Conservation (phyloP, 2,888 invertebrate species). For the Malachius bipustulatus region DNA sequence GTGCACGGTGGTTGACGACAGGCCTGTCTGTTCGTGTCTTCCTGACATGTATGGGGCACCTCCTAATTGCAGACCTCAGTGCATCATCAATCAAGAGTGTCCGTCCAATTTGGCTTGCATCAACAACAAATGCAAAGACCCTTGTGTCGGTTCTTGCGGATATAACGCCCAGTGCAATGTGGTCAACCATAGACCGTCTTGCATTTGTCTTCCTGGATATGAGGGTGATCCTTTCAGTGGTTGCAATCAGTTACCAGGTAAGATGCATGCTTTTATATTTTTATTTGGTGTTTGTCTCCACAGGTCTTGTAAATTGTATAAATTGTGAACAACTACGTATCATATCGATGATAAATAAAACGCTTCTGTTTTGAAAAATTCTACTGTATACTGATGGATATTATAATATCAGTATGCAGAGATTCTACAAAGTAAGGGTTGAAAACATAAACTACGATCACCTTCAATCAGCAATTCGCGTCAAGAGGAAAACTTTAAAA, state of each 20-base stretch:
- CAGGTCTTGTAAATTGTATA: too few species aligned
- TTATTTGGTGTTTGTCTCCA: background rate
- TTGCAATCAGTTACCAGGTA: slow-evolving; percentile 46
- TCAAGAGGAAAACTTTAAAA: too few species aligned
- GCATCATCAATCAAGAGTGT: slow-evolving; percentile 67
- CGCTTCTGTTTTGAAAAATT: too few species aligned
- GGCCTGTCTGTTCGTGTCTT: slow-evolving; percentile 62
- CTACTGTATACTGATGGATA: too few species aligned
- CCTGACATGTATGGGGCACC: slow-evolving; percentile 65
- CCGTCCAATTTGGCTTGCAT: slow-evolving; percentile 61
- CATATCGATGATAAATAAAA: too few species aligned
- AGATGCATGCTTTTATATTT: slow-evolving; percentile 19
- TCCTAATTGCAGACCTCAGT: slow-evolving; percentile 68
- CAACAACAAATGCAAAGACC: slow-evolving; percentile 60
- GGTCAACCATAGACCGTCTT: slow-evolving; percentile 64
- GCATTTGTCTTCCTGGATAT: slow-evolving; percentile 59
- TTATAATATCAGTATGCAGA: too few species aligned
- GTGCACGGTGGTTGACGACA: slow-evolving; percentile 49
- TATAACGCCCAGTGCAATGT: slow-evolving; percentile 63
- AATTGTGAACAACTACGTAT: too few species aligned
- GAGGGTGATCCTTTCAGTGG: slow-evolving; percentile 72
- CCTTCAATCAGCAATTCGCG: too few species aligned
- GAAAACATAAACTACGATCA: too few species aligned
- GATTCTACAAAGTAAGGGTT: too few species aligned
- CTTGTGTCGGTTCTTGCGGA: slow-evolving; percentile 65